Evolutionary conservation across 2,888 invertebrate genomes (phyloP), one percentile per base, ranked within the genome.

Genomic region (Flexamia atlantica): DNA sequence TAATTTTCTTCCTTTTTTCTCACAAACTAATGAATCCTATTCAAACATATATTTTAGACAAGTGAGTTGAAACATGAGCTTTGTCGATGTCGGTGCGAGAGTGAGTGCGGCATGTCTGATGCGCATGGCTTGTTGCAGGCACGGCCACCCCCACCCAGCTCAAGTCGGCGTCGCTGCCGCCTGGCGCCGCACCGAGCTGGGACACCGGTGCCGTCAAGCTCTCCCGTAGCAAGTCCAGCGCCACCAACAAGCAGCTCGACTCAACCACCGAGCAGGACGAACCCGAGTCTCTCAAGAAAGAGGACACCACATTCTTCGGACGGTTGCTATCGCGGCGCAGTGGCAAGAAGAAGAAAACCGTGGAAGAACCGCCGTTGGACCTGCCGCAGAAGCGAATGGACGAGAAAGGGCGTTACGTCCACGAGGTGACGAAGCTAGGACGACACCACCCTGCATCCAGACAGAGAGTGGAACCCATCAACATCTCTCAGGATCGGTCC

Each of bases 261-360:
- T 91, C 32, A 7, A 82, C 53, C 7, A 57, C 40, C 32, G 89
- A 88, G 23, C 89, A 89, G 10, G 90, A 91, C 84, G 89, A 89
- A 14, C 89, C 90, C 53, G 89, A 86, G 89, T 88, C 10, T 87
- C 36, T 87, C 42, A 88, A 88, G 85, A 92, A 94, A 90, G 91
- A 92, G 89, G 92, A 93, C 88, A 90, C 93, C 89, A 91, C 92
- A 85, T 93, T 94, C 89, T 93, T 95, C 88, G 94, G 94, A 83
- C 92, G 95, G 86, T 90, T 95, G 82, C 91, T 95, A 64, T 91
- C 94, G 57, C 92, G 95, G 87, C 93, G 94, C 87, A 95, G 95
- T 83, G 95, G 94, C 40, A 94, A 95, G 88, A 94, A 95, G 89
- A 93, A 94, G 85, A 93, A 94, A 87, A 91, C 92, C 84, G 84